Evolutionary conservation across 1,140 invertebrate species (phyloP), one percentile per base, ranked within the genome.

Genomic region (Drosophila simulans): DNA sequence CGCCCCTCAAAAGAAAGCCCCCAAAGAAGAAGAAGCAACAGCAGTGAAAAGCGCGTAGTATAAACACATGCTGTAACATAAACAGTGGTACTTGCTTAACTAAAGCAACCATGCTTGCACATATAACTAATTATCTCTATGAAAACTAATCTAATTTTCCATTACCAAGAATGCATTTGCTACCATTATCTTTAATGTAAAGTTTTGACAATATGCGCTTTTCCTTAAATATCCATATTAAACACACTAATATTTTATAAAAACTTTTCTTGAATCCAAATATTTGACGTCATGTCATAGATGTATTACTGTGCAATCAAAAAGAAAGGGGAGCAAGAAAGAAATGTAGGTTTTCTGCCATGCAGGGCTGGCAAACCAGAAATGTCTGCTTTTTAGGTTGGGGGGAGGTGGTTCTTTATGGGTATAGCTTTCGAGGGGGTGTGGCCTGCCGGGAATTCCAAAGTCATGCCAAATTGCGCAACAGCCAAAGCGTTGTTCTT

Each of bases 381-480:
- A 73, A 56, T 69, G 62, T 46, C 40, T 73, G 52, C 45, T 56
- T 73, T 51, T 35, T 40, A 37, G 35, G 58, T 60, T 64, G 54
- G 57, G 52, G 17, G 59, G 46, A 52, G 25, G 27, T 68, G 22
- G 62, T 34, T 39, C 17, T 46, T 34, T 39, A 34, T 58, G 37
- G 31, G 68, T 35, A 31, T 27, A 20, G 20, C 43, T 45, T 35
- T 25, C 56, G 27, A 31, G 52, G 60, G 31, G 59, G 31, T 49
- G 71, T 54, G 22, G 70, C 31, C 49, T 42, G 51, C 11, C 53
- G 48, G 64, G 45, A 69, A 88, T 80, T 83, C 88, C 83, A 89
- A 88, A 88, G 84, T 77, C 65, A 72, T 77, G 56, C 64, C 73
- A 76, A 88, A 89, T 88, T 88, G 84, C 83, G 83, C 83, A 88